These are phyloP conservation scores for Strongylocentrotus purpuratus DNA, from an alignment of 35 echinoderm and acorn worm species.

Conservation along the genomic window DNA sequence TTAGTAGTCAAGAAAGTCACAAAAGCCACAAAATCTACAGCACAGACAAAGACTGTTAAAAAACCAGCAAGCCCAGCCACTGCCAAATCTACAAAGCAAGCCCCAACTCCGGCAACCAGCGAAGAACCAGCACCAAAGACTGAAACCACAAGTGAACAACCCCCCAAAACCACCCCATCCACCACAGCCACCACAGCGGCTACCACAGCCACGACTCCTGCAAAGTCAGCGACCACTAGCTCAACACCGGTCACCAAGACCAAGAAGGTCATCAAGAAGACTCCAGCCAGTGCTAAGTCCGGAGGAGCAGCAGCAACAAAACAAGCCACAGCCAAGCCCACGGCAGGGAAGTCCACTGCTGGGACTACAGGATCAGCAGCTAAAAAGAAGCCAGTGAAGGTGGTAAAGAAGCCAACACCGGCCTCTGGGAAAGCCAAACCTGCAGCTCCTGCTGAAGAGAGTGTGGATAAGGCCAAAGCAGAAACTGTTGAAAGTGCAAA, in stretches of 20 bases:
- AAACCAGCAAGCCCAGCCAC: constrained; percentile 26
- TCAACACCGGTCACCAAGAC: constrained; percentile 44
- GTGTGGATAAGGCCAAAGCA: background rate
- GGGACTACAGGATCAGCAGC: constrained; percentile 20
- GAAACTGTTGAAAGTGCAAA: background rate
- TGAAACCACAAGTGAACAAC: constrained; percentile 26
- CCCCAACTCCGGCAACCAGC: background rate
- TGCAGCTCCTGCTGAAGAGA: background rate
- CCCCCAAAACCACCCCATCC: background rate
- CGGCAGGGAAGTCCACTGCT: constrained; percentile 29
- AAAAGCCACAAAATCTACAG: constrained; percentile 37
- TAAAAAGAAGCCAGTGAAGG: constrained; percentile 46
- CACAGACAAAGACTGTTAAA: constrained; percentile 34
- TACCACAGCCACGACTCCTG: background rate
- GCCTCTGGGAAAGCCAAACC: background rate
- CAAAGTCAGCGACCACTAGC: background rate
- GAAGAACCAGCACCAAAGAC: constrained; percentile 12
- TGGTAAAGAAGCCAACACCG: constrained; percentile 39
- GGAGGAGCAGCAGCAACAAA: constrained; percentile 54
- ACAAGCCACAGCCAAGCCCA: constrained; percentile 5
- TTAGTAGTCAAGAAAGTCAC: constrained; percentile 15
- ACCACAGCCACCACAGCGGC: constrained; percentile 24
- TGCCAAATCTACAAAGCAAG: background rate
- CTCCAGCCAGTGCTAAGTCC: constrained; percentile 40
- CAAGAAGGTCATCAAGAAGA: constrained; percentile 57